A percentile compares a stretch with the other conserved stretches of the same genome.
These are phyloP conservation scores for Corythoichthys haematopterus DNA, from an alignment of 2,113 vertebrate species.

Conservation along the genomic window DNA sequence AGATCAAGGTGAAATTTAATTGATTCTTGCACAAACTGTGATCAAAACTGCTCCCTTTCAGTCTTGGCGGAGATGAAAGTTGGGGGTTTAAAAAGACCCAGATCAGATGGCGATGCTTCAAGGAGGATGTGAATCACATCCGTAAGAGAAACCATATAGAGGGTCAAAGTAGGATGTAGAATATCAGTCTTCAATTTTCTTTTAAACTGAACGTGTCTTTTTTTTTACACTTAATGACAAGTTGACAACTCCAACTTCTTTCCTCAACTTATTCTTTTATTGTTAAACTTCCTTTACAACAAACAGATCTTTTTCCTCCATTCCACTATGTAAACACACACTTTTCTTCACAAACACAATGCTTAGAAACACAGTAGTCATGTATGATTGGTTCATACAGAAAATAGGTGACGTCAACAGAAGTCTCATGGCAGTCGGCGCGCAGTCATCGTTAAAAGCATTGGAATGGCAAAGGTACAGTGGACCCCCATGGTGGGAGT, in stretches of 20 bases:
- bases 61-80: background rate
- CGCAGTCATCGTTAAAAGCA: slow-evolving; percentile 43
- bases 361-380: slow-evolving; percentile 70
- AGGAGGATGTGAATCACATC: slow-evolving; percentile 23
- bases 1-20: background rate
- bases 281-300: slow-evolving; percentile 50
- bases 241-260: slow-evolving; percentile 21
- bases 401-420: slow-evolving; percentile 49
- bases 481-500: slow-evolving; percentile 37
- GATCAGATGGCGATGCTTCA: slow-evolving; percentile 10
- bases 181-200: slow-evolving; percentile 18
- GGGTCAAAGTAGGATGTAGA: slow-evolving; percentile 39
- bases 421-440: slow-evolving; percentile 28
- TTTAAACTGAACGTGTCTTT: slow-evolving; percentile 2
- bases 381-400: slow-evolving; percentile 65
- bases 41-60: background rate
- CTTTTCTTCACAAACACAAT: slow-evolving; percentile 67
- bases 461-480: slow-evolving; percentile 65
- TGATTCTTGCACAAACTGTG: background rate
- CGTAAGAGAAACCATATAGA: slow-evolving; percentile 30
- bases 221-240: slow-evolving; percentile 22
- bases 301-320: slow-evolving; percentile 20
- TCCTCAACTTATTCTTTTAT: slow-evolving; percentile 54
- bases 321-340: slow-evolving; percentile 43
- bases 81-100: background rate